Conservation (phyloP, 2,113 vertebrate genomes). For the Crocuta crocuta region DNA sequence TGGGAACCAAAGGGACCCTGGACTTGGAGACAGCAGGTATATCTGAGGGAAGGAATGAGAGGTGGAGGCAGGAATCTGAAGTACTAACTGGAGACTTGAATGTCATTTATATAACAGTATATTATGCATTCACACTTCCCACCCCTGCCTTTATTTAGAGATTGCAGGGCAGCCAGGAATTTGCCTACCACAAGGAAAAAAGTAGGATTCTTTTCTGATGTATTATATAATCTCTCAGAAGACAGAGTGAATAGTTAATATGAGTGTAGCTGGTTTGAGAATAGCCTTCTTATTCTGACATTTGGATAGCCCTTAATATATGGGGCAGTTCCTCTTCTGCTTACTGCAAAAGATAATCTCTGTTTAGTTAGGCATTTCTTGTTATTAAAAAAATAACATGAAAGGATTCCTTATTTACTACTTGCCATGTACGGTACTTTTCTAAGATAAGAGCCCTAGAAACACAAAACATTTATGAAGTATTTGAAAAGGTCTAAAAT, state of each 20-base stretch:
- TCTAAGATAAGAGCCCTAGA: background rate
- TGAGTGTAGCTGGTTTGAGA: background rate
- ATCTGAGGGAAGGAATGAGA: background rate
- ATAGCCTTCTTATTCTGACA: background rate
- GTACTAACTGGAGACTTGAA: conserved; percentile 62
- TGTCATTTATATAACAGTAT: conserved; percentile 75
- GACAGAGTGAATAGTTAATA: background rate
- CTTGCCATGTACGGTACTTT: background rate
- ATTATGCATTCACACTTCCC: conserved; percentile 78
- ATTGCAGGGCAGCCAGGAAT: conserved; percentile 58
- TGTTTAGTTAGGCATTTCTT: background rate
- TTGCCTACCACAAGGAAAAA: conserved; percentile 40
- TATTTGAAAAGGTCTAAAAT: background rate
- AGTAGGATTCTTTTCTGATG: background rate
- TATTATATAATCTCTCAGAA: conserved; percentile 52
- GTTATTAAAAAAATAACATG: background rate
- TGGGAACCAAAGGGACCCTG: background rate
- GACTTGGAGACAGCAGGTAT: background rate
- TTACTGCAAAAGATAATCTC: background rate
- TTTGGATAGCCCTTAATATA: background rate
- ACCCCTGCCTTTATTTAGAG: conserved; percentile 76
- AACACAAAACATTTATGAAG: background rate
- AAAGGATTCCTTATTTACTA: background rate
- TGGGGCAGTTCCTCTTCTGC: accelerated
- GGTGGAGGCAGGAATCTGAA: conserved; percentile 56